Base-by-base conservation (phyloP, 2,797 vertebrate genomes). In the Meriones psammophilus region DNA sequence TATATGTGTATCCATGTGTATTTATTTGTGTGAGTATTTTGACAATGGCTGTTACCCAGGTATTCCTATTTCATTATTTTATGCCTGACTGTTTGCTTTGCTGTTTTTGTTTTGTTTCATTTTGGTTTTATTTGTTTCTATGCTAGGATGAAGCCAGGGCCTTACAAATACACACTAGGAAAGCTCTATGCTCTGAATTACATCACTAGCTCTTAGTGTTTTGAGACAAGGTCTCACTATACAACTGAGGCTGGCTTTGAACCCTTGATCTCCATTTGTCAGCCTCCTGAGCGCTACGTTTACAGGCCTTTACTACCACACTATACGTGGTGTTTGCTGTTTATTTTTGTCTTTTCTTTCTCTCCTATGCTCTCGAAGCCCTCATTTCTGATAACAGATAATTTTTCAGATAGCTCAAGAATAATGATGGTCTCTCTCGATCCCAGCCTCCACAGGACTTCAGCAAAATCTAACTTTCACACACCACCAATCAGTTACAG, bases 321-420 rank as follows among this genome's bases (percentile, higher is more conserved):
- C 46, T 4, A 17, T 13, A 15, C n/a, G 54, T 42, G 68, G 8
- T 14, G 28, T 30, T 42, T 39, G 9, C 5, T 62, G 30, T 1
- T 58, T 56, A 71, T 28, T 9, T 13, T 85, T 64, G 15, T 7
- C 15, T 15, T 56, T 77, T 42, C 76, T 66, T 64, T 28, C 26
- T 83, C 26, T 90, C 12, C 60, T 39, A 20, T 6, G 46, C 9
- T 76, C 58, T 96, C 50, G 33, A 86, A 93, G 39, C 2, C 46
- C 64, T 95, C 26, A 12, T 2, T 77, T 17, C 93, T 78, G 36
- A 79, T 39, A 84, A 60, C 56, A 76, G n/a, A 36, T 66, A 91
- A 88, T 80, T 68, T 77, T 96, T 94, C 96, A 81, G 92, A 36
- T 88, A 96, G 36, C 64, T 58, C 69, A 58, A 60, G 69, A 83